These are phyloP conservation scores for Catocala sponsa DNA, from an alignment of 2,888 invertebrate genomes.

Conservation along the genomic window DNA sequence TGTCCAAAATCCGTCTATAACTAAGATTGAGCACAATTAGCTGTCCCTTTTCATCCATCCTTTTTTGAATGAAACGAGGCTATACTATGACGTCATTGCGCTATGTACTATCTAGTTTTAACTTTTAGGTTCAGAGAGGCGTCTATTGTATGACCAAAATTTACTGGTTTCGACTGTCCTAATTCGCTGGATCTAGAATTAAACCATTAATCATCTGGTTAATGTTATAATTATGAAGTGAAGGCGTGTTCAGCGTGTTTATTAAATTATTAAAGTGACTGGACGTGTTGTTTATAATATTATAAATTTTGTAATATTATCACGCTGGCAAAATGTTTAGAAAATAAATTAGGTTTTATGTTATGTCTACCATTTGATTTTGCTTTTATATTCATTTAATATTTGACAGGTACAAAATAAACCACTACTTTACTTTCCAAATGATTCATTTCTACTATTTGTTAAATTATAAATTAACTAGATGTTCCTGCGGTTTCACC, in stretches of 20 bases:
- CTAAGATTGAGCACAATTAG: conserved; percentile 59
- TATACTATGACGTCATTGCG: conserved; percentile 59
- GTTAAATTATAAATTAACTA: no score
- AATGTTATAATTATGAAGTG: conserved; percentile 10
- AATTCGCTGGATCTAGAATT: conserved; percentile 45
- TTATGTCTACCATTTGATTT: no score
- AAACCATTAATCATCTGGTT: conserved; percentile 46
- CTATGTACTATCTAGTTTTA: conserved; percentile 43
- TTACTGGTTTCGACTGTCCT: conserved; percentile 1
- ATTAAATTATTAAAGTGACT: background rate
- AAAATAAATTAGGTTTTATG: no score
- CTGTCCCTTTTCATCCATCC: conserved; percentile 31
- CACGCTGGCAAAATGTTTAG: no score
- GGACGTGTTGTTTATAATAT: background rate
- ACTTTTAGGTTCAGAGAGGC: conserved; percentile 40
- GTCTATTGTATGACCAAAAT: conserved; percentile 36
- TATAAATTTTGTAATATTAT: background rate
- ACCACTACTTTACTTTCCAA: no score
- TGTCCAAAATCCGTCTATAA: conserved; percentile 44
- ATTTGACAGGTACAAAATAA: no score
- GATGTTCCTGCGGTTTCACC: no score
- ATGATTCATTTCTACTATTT: no score
- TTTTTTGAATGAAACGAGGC: conserved; percentile 50
- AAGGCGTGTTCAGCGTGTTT: background rate
- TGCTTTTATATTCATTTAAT: no score